A percentile compares a stretch with the other conserved stretches of the same genome.
phyloP scores from a whole-genome alignment of 2,888 invertebrate species.

The Cristatella mucedo region DNA sequence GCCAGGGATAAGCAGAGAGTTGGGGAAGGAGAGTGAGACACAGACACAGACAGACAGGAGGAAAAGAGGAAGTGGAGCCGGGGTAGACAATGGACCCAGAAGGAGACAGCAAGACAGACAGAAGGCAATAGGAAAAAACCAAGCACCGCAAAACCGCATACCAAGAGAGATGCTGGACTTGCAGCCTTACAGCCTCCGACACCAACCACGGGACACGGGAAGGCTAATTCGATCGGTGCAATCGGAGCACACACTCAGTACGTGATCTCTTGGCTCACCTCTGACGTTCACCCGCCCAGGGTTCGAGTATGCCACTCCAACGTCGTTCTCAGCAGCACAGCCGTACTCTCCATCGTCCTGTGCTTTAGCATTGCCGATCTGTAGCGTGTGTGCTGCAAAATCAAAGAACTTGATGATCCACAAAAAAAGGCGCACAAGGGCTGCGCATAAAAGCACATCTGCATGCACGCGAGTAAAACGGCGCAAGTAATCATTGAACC shows the following conservation, averaged over 20 bases:
- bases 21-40: too few species aligned
- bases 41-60: too few species aligned
- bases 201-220: not conserved
- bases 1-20: too few species aligned
- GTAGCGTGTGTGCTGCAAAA: constrained; percentile 53
- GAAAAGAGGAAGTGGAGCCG: too few species aligned
- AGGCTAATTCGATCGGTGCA: not conserved
- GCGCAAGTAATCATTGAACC: too few species aligned
- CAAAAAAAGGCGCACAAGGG: too few species aligned
- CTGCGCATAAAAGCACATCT: too few species aligned
- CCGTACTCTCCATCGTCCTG: constrained; percentile 88
- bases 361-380: constrained; percentile 73
- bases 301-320: constrained; percentile 82
- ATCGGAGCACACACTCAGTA: not conserved
- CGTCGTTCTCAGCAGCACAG: constrained; percentile 80
- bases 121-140: too few species aligned
- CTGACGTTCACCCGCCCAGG: constrained; percentile 72
- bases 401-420: too few species aligned
- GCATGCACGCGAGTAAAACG: too few species aligned
- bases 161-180: constrained; percentile 1
- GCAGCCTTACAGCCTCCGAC: not conserved
- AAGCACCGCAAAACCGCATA: too few species aligned
- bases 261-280: constrained; percentile 46
- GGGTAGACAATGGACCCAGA: not conserved
- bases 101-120: constrained; percentile 3